phyloP scores from a whole-genome alignment of 2,888 invertebrate species.

The Aphidoletes aphidimyza region DNA sequence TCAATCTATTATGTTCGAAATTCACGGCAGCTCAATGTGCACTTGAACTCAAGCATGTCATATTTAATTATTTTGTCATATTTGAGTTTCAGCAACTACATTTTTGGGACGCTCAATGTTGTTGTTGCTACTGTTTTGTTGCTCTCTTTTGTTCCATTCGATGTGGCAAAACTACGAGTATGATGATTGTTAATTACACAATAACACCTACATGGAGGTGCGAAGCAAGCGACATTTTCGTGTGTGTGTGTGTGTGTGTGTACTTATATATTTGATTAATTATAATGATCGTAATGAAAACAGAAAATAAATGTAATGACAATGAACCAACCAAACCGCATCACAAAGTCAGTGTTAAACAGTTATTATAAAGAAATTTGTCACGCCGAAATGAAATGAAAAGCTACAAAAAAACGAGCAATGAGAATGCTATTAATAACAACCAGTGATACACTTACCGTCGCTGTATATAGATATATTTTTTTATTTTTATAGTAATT shows the following conservation, averaged over 20 bases:
- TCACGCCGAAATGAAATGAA: background rate
- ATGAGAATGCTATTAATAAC: background rate
- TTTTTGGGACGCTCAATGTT: background rate
- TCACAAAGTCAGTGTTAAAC: conserved; percentile 9
- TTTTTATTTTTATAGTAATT: background rate
- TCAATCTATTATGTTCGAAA: background rate
- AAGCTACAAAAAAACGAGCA: background rate
- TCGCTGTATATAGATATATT: background rate
- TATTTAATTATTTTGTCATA: conserved; percentile 2
- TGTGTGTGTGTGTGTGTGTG: too few relatives aligned
- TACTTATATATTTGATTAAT: conserved; percentile 52
- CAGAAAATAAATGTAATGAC: too few relatives aligned
- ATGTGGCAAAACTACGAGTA: background rate
- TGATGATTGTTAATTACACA: conserved; percentile 3
- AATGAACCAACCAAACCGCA: conserved; percentile 22
- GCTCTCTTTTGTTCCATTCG: background rate
- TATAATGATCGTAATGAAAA: conserved; percentile 21
- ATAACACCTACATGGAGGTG: conserved; percentile 30
- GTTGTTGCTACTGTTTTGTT: background rate
- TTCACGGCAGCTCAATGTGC: background rate
- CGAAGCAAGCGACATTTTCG: conserved; percentile 25
- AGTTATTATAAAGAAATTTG: conserved; percentile 51
- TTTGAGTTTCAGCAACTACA: background rate
- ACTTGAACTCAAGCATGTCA: conserved; percentile 49
- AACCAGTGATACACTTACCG: background rate